These are phyloP conservation scores for Stegodyphus mimosarum DNA, from an alignment of 1,140 invertebrate species.

Conservation along the genomic window DNA sequence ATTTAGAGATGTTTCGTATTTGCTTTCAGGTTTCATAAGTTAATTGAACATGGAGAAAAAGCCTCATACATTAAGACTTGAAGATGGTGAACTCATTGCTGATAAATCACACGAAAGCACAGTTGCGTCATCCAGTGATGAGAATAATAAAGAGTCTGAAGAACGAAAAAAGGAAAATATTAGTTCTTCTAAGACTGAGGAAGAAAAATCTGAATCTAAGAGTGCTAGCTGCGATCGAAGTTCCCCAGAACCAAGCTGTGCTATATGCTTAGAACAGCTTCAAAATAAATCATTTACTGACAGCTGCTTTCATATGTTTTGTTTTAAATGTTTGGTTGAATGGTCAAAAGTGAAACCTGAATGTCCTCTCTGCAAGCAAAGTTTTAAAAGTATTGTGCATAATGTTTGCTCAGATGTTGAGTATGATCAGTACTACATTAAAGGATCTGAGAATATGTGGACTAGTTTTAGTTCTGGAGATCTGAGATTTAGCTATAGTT, in stretches of 20 bases:
- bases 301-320: constrained; percentile 92
- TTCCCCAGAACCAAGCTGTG: constrained; percentile 74
- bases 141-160: background rate
- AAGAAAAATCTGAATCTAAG: background rate
- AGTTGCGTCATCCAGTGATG: background rate
- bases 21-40: background rate
- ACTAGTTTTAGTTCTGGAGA: constrained; percentile 6
- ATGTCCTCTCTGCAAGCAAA: constrained; percentile 93
- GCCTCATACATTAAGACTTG: background rate
- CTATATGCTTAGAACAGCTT: constrained; percentile 88
- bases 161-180: background rate
- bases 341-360: constrained; percentile 96
- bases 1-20: background rate
- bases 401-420: constrained; percentile 88
- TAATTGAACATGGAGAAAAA: background rate
- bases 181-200: background rate
- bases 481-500: constrained; percentile 64
- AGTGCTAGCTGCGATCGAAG: background rate
- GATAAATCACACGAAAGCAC: background rate
- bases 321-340: constrained; percentile 89
- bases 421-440: constrained; percentile 86
- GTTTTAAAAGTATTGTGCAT: constrained; percentile 90
- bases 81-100: background rate
- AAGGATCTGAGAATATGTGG: background rate
- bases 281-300: constrained; percentile 91